Percentiles rank a stretch among this genome's conserved stretches.
phyloP scores from a whole-genome alignment of 2,888 invertebrate species.

The Ligdia adustata region DNA sequence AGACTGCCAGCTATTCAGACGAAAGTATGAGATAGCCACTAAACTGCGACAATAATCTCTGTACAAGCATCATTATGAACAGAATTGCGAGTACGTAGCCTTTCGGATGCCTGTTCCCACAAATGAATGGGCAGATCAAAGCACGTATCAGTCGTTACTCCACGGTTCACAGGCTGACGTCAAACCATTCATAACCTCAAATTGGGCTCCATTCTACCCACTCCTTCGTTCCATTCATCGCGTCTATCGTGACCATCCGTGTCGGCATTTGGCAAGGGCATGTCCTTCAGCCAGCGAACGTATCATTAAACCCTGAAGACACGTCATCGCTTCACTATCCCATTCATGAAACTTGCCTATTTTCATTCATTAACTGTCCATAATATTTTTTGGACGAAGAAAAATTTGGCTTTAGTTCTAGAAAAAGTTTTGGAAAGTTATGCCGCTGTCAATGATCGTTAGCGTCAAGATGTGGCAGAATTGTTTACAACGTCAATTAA shows the following conservation, averaged over 20 bases:
- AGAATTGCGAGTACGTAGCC: background rate
- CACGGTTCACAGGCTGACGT: constrained; percentile 10
- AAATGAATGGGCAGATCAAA: too few relatives aligned
- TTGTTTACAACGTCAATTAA: too few relatives aligned
- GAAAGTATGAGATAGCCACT: too few relatives aligned
- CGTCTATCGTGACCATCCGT: constrained; percentile 6
- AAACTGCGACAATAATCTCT: too few relatives aligned
- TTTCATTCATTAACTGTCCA: background rate
- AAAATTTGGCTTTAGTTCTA: too few relatives aligned
- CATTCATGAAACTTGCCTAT: constrained; percentile 15
- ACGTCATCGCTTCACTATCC: constrained; percentile 3
- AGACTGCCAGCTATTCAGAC: too few relatives aligned
- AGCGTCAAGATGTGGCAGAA: too few relatives aligned
- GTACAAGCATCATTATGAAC: too few relatives aligned
- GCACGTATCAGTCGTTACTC: background rate
- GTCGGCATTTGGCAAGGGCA: constrained; percentile 23
- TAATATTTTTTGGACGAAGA: background rate
- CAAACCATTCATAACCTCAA: constrained; percentile 19
- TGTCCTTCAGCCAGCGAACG: constrained; percentile 12
- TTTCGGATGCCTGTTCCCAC: background rate
- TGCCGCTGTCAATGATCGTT: too few relatives aligned
- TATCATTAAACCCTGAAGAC: constrained; percentile 18
- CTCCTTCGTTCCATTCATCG: constrained; percentile 22
- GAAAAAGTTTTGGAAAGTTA: too few relatives aligned
- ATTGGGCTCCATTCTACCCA: constrained; percentile 23